phyloP scores from a whole-genome alignment of 2,888 invertebrate genomes.

The Acleris cristana region DNA sequence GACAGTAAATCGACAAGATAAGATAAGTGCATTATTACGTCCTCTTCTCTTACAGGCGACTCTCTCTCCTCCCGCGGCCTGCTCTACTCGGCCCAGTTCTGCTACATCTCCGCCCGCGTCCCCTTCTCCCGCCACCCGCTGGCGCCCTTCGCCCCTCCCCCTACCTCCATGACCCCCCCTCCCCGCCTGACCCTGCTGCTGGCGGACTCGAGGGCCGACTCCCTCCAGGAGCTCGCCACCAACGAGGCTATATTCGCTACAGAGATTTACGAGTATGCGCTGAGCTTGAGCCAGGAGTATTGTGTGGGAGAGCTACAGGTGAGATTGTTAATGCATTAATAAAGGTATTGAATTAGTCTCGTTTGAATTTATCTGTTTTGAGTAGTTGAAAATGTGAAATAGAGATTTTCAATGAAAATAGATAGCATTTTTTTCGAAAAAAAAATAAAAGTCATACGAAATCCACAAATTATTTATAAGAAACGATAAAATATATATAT shows the following conservation, averaged over 20 bases:
- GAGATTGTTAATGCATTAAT: slow-evolving; percentile 42
- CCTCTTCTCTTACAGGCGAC: slow-evolving; percentile 80
- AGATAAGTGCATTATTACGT: too few species aligned
- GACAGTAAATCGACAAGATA: too few species aligned
- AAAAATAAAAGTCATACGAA: too few species aligned
- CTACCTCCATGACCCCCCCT: slow-evolving; percentile 54
- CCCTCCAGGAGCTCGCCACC: slow-evolving; percentile 87
- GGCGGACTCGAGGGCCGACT: slow-evolving; percentile 85
- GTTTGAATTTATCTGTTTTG: too few species aligned
- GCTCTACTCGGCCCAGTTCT: slow-evolving; percentile 96
- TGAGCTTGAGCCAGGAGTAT: slow-evolving; percentile 89
- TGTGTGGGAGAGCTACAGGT: slow-evolving; percentile 90
- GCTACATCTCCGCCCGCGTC: slow-evolving; percentile 94
- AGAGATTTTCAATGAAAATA: too few species aligned
- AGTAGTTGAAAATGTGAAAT: too few species aligned
- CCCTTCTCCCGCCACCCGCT: slow-evolving; percentile 78
- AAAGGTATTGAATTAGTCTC: too few species aligned
- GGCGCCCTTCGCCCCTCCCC: slow-evolving; percentile 68
- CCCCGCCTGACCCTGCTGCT: slow-evolving; percentile 92
- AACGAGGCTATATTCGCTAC: slow-evolving; percentile 96
- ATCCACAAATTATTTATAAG: too few species aligned
- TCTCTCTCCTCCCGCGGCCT: slow-evolving; percentile 89
- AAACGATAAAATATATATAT: too few species aligned
- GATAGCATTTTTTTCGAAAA: too few species aligned
- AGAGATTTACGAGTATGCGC: slow-evolving; percentile 97